A percentile compares a stretch with the other conserved stretches of the same genome.
Conservation (phyloP, 2,113 vertebrate genomes). For the Trochalopteron elliotii region DNA sequence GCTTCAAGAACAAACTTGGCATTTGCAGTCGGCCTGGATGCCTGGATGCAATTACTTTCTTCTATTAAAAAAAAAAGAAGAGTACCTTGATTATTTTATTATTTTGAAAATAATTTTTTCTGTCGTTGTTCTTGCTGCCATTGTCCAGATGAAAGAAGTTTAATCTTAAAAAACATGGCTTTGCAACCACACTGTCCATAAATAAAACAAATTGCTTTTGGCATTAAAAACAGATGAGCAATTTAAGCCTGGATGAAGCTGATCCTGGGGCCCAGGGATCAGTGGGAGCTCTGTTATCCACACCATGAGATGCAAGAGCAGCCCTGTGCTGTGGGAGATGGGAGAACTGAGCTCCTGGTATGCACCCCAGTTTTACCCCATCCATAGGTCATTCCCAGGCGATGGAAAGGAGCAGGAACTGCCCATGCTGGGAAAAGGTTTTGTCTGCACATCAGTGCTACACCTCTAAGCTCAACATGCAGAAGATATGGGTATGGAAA, state of each 20-base stretch:
- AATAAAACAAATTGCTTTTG: slow-evolving; percentile 44
- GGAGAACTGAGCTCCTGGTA: neutral
- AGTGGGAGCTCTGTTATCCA: neutral
- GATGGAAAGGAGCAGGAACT: neutral
- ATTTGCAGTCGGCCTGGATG: slow-evolving; percentile 18
- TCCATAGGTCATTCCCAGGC: rapidly evolving
- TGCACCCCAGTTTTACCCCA: rapidly evolving
- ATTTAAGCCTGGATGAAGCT: neutral
- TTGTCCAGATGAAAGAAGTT: slow-evolving; percentile 53
- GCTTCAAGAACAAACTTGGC: slow-evolving; percentile 46
- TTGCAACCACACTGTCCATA: slow-evolving; percentile 16
- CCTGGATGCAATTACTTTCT: slow-evolving; percentile 52
- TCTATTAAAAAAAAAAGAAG: neutral
- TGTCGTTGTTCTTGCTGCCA: neutral
- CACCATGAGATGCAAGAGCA: rapidly evolving
- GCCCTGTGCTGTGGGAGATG: neutral
- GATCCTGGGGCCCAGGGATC: neutral
- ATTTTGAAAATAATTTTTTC: slow-evolving; percentile 39
- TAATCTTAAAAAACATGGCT: slow-evolving; percentile 29
- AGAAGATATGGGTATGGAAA: neutral
- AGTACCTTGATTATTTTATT: neutral
- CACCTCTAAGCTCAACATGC: rapidly evolving
- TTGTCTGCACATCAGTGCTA: neutral
- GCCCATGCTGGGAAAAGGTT: rapidly evolving
- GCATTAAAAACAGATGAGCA: slow-evolving; percentile 45